These are phyloP conservation scores for Conops quadrifasciatus DNA, from an alignment of 2,888 invertebrate species.

Conservation along the genomic window DNA sequence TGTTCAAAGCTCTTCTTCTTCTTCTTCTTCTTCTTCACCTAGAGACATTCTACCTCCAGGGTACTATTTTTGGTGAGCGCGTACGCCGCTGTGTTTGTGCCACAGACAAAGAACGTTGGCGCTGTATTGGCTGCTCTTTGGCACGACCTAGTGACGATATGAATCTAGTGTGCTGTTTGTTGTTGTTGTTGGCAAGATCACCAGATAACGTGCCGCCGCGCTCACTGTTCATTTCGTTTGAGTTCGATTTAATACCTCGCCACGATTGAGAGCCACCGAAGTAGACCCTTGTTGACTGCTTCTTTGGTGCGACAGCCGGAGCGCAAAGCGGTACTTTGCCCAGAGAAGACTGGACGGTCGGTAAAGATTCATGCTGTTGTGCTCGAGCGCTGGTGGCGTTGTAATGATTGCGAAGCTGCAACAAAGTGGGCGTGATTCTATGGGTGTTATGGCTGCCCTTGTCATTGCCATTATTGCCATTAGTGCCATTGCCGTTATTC, in stretches of 20 bases:
- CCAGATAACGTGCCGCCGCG: too few relatives aligned
- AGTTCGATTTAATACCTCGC: not conserved
- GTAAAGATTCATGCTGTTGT: too few relatives aligned
- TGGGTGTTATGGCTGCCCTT: conserved; percentile 31
- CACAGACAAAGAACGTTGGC: conserved; percentile 38
- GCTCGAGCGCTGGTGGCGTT: conserved; percentile 17
- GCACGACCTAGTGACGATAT: not conserved
- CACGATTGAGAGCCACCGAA: conserved; percentile 39
- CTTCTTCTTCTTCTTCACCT: not conserved
- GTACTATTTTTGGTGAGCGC: conserved; percentile 62
- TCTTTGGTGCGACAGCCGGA: not conserved
- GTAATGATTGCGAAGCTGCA: too few relatives aligned
- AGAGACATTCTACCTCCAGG: conserved; percentile 58
- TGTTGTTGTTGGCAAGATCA: not conserved
- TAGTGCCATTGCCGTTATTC: conserved; percentile 25
- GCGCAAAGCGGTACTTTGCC: too few relatives aligned
- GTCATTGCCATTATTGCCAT: too few relatives aligned
- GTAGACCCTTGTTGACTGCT: conserved; percentile 38
- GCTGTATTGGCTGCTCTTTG: conserved; percentile 24
- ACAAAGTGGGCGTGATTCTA: not conserved
- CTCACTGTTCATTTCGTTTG: not conserved
- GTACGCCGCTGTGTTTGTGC: conserved; percentile 55
- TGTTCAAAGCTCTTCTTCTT: too few relatives aligned
- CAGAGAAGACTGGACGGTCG: too few relatives aligned
- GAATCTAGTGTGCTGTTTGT: too few relatives aligned